These are phyloP conservation scores for Centroberyx gerrardi DNA, from an alignment of 2,797 vertebrate species.

Conservation along the genomic window DNA sequence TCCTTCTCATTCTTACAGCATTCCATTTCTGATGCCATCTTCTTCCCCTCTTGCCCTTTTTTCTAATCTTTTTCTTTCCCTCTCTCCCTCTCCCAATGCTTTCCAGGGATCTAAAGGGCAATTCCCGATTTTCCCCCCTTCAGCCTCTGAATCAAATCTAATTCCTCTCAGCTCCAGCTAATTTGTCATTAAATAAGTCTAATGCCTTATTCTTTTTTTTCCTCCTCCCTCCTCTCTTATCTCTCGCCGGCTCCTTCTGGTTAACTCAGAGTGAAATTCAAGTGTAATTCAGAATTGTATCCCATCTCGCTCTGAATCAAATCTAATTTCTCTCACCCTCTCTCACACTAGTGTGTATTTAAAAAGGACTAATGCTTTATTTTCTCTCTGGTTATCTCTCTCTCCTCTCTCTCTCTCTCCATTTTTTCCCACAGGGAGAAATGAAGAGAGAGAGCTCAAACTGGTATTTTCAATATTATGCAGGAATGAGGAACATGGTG, in stretches of 20 bases:
- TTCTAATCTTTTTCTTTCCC: neutral
- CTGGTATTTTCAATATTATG: conserved; percentile 11
- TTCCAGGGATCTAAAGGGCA: conserved; percentile 61
- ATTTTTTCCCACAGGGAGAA: conserved; percentile 25
- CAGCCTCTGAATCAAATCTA: conserved; percentile 70
- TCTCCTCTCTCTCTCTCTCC: neutral
- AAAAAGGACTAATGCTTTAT: conserved; percentile 55
- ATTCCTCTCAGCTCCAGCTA: conserved; percentile 70
- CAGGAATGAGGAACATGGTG: neutral
- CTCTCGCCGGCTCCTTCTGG: conserved; percentile 52
- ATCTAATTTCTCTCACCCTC: conserved; percentile 71
- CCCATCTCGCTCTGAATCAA: conserved; percentile 68
- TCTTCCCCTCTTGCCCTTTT: neutral
- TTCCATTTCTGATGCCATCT: neutral
- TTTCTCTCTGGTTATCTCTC: neutral
- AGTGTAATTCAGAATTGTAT: conserved; percentile 59
- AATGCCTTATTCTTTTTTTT: conserved; percentile 55
- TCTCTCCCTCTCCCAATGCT: conserved; percentile 28
- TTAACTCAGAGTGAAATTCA: conserved; percentile 64
- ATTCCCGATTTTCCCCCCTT: conserved; percentile 60
- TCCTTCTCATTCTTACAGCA: conserved; percentile 25
- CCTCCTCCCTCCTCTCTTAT: conserved; percentile 30
- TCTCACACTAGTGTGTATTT: conserved; percentile 66
- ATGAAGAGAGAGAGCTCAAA: neutral
- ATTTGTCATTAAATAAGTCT: conserved; percentile 57